Evolutionary conservation across 2,888 invertebrate species (phyloP).

Genomic region (Macropis europaea): DNA sequence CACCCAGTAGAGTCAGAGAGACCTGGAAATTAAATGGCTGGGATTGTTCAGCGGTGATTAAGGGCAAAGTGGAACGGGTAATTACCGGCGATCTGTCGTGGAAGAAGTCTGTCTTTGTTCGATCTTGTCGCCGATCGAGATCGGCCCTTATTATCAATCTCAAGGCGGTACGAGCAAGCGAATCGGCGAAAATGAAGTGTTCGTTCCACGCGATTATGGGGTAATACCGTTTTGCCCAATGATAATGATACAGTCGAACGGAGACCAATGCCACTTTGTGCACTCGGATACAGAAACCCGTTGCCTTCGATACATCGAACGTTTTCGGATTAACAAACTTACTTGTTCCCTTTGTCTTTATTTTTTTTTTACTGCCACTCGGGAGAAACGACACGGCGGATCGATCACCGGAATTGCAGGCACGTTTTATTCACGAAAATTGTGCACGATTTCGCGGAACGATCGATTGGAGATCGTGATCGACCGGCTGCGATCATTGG

Average conservation of each 20-base stretch:
- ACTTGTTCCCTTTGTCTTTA: no score
- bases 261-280: slow-evolving; percentile 5
- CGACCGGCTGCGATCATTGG: slow-evolving; percentile 25
- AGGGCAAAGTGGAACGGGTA: slow-evolving; percentile 41
- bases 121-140: slow-evolving; percentile 43
- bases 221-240: slow-evolving; percentile 39
- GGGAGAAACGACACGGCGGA: background rate
- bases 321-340: background rate
- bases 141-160: slow-evolving; percentile 20
- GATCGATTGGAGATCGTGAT: slow-evolving; percentile 49
- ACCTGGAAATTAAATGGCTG: slow-evolving; percentile 71
- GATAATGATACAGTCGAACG: slow-evolving; percentile 31
- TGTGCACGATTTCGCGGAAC: slow-evolving; percentile 18
- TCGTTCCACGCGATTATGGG: slow-evolving; percentile 45
- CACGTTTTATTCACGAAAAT: background rate
- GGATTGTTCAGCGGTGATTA: slow-evolving; percentile 68
- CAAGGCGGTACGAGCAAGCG: slow-evolving; percentile 13
- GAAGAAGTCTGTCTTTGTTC: slow-evolving; percentile 35
- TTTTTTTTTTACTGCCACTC: background rate
- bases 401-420: slow-evolving; percentile 8
- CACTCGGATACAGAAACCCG: slow-evolving; percentile 12
- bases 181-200: slow-evolving; percentile 52
- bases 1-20: slow-evolving; percentile 34
- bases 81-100: slow-evolving; percentile 53
- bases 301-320: background rate